Conservation (phyloP, 2,888 invertebrate genomes). For the Nomada goodeniana region DNA sequence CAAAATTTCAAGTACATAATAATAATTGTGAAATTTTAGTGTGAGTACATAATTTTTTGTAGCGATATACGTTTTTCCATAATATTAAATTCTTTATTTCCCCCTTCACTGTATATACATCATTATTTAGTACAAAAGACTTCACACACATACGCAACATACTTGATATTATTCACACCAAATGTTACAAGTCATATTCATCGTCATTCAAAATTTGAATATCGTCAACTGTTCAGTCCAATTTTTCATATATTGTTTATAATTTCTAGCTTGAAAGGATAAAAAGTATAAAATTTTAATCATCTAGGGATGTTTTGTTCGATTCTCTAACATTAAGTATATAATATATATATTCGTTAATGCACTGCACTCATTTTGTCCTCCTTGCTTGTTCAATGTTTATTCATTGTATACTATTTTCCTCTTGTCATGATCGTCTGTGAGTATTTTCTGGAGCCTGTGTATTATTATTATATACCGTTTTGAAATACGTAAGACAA, state of each 20-base stretch:
- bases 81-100: conserved; percentile 73
- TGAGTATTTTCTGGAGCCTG: conserved; percentile 36
- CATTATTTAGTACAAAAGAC: conserved; percentile 71
- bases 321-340: conserved; percentile 39
- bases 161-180: conserved; percentile 30
- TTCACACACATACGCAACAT: conserved; percentile 51
- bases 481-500: neutral
- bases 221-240: conserved; percentile 16
- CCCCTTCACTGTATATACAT: conserved; percentile 68
- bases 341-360: neutral
- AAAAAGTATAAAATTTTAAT: conserved; percentile 46
- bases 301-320: conserved; percentile 40
- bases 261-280: conserved; percentile 14
- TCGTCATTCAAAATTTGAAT: conserved; percentile 19
- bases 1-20: neutral
- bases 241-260: conserved; percentile 1
- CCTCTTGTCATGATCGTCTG: conserved; percentile 7
- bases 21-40: neutral
- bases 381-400: conserved; percentile 3
- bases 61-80: conserved; percentile 33
- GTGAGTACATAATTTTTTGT: no score
- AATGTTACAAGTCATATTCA: conserved; percentile 20
- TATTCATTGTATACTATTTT: conserved; percentile 6
- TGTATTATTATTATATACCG: conserved; percentile 1
- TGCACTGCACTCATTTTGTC: conserved; percentile 7